Evolutionary conservation across 2,797 vertebrate species (phyloP), one percentile per base, ranked within the genome.

Genomic region (Phataginus tricuspis): DNA sequence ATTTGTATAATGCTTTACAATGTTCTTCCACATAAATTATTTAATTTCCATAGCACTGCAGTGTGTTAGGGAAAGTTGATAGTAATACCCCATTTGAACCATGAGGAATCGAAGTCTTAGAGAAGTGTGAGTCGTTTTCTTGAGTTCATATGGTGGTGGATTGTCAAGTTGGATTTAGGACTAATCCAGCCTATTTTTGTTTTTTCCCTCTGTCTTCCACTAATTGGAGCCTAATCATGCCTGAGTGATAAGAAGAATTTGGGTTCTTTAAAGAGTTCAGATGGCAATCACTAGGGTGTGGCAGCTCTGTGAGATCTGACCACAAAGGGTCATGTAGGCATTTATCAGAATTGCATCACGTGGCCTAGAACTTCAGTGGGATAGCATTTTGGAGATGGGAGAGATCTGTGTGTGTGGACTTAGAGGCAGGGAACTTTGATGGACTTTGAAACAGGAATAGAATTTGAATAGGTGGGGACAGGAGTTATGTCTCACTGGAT

Each of bases 1-100:
- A 0, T 90, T 87, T 93, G 53, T 92, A 94, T 77, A 97, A 96
- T 96, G 78, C 34, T 97, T 97, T 94, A 94, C 21, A 86, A 21
- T 96, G 55, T 77, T 95, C 95, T 89, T 68, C 18, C 19, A 94
- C 59, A 95, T 96, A 93, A 97, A 94, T 96, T 94, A 82, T 72
- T 93, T 89, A 89, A 93, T 97, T 97, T 98, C 71, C 29, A 64
- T 84, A 95, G 68, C 45, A 51, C 27, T 84, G 64, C 59, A 94
- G 9, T 89, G 4, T 84, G 21, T 82, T 90, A 78, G 51, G n/a
- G 31, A 95, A 96, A 85, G 39, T 95, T 86, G 49, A 92, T 83
- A 89, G 93, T 91, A 91, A 96, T 91, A 63, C 10, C 10, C 31
- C 15, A 23, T 83, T 96, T 95, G 86, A 92, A n/a, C 19, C 15